phyloP scores from a whole-genome alignment of 2,797 vertebrate genomes.

The Anguilla marmorata region DNA sequence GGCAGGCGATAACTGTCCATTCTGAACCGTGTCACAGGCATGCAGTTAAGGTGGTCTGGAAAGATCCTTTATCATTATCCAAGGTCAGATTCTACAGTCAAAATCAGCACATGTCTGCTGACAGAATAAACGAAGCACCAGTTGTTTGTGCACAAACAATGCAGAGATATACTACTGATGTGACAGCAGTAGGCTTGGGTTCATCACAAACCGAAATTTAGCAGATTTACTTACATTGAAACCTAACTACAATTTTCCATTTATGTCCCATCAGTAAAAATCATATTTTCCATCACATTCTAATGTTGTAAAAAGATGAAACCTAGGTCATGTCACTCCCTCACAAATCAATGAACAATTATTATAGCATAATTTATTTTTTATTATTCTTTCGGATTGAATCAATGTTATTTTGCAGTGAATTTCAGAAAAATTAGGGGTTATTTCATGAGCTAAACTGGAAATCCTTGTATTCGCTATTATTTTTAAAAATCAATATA shows the following conservation, averaged over 20 bases:
- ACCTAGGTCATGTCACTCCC: not conserved
- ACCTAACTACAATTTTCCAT: not conserved
- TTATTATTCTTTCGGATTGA: not conserved
- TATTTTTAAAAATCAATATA: slow-evolving; percentile 60
- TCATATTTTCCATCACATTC: not conserved
- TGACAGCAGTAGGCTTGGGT: not conserved
- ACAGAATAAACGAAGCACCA: not conserved
- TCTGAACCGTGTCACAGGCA: slow-evolving; percentile 51
- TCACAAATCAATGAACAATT: not conserved
- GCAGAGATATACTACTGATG: not conserved
- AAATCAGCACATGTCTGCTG: slow-evolving; percentile 30
- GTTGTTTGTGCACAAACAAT: not conserved
- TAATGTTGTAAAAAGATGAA: not conserved
- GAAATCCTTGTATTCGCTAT: slow-evolving; percentile 67
- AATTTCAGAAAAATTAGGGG: slow-evolving; percentile 42
- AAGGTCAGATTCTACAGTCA: slow-evolving; percentile 46
- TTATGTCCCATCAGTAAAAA: not conserved
- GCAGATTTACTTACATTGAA: not conserved
- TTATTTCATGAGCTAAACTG: slow-evolving; percentile 64
- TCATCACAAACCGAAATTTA: not conserved
- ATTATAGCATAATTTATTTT: not conserved
- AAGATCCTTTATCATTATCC: slow-evolving; percentile 52
- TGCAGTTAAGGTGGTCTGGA: slow-evolving; percentile 39
- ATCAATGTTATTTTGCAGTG: not conserved
- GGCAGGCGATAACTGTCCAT: slow-evolving; percentile 39